phyloP scores from a whole-genome alignment of 2,113 vertebrate species.

The Siniperca knerii region DNA sequence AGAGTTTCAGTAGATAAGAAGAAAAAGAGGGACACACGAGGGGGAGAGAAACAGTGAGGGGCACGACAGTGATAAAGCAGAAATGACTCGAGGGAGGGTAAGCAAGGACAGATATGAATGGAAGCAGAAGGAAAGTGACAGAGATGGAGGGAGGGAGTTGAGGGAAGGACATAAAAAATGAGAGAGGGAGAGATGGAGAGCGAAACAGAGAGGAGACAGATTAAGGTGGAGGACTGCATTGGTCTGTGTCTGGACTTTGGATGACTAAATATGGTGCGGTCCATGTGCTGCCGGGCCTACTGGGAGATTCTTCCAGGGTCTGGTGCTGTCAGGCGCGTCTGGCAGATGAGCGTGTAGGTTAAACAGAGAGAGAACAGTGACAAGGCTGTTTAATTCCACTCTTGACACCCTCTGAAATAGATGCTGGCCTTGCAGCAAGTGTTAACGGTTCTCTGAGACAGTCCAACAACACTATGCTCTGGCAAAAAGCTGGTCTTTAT shows the following conservation, averaged over 20 bases:
- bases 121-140: conserved; percentile 60
- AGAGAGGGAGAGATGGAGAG: conserved; percentile 48
- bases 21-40: conserved; percentile 16
- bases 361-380: conserved; percentile 75
- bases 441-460: conserved; percentile 19
- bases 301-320: conserved; percentile 69
- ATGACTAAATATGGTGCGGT: conserved; percentile 84
- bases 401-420: conserved; percentile 35
- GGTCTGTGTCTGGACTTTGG: conserved; percentile 61
- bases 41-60: conserved; percentile 28
- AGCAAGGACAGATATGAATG: conserved; percentile 64
- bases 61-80: conserved; percentile 65
- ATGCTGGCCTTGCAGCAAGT: conserved; percentile 31
- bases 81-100: conserved; percentile 43
- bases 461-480: neutral
- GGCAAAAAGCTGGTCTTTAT: conserved; percentile 37
- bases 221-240: conserved; percentile 57
- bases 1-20: conserved; percentile 16
- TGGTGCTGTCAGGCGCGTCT: conserved; percentile 72
- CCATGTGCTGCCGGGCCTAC: conserved; percentile 60
- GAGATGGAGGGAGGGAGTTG: conserved; percentile 55
- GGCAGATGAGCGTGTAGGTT: conserved; percentile 71
- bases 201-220: conserved; percentile 59
- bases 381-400: conserved; percentile 68
- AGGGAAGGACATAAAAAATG: conserved; percentile 59